These are phyloP conservation scores for Epiblema foenella DNA, from an alignment of 2,888 invertebrate genomes.

Conservation along the genomic window DNA sequence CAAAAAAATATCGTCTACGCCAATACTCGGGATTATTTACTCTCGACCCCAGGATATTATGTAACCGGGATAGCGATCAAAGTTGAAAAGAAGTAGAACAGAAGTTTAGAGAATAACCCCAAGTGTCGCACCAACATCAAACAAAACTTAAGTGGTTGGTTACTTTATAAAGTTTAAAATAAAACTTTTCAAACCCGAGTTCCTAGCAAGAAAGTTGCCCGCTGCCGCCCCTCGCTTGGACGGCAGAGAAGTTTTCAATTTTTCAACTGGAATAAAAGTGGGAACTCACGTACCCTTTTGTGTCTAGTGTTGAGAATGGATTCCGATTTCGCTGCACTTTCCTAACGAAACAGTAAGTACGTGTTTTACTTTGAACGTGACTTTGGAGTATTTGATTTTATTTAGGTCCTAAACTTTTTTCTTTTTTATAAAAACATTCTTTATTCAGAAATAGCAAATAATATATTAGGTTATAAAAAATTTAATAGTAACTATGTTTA, in stretches of 20 bases:
- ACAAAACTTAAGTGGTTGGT: not conserved
- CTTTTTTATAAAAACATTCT: too few species aligned
- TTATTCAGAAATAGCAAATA: too few species aligned
- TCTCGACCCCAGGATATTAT: too few species aligned
- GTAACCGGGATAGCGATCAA: too few species aligned
- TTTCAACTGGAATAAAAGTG: constrained; percentile 28
- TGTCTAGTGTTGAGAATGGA: constrained; percentile 34
- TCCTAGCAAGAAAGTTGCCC: constrained; percentile 4
- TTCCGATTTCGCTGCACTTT: constrained; percentile 35
- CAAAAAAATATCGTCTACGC: too few species aligned
- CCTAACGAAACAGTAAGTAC: constrained; percentile 18
- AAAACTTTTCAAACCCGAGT: not conserved
- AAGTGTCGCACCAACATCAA: too few species aligned
- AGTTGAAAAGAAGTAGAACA: too few species aligned
- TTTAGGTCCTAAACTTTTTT: constrained; percentile 5
- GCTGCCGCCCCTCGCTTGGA: not conserved
- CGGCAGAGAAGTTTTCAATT: constrained; percentile 7
- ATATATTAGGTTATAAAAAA: too few species aligned
- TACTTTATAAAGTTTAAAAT: not conserved
- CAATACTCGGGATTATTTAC: too few species aligned
- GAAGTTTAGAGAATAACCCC: too few species aligned
- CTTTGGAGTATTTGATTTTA: not conserved
- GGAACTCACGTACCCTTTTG: constrained; percentile 38
- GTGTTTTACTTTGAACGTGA: constrained; percentile 9
- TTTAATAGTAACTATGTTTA: too few species aligned